phyloP scores from a whole-genome alignment of 1,140 invertebrate genomes.

The Anastrepha obliqua region DNA sequence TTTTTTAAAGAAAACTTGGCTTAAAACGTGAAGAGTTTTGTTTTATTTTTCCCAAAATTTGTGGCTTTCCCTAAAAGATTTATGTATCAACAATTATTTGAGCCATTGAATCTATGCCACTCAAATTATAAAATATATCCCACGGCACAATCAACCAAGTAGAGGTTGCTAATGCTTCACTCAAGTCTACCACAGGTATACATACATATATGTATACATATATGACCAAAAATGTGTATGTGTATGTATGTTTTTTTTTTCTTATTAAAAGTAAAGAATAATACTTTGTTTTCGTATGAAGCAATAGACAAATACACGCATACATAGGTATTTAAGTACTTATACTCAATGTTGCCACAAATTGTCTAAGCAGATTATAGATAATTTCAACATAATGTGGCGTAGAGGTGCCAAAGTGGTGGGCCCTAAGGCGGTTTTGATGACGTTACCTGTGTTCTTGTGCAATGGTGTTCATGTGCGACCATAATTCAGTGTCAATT shows the following conservation, averaged over 20 bases:
- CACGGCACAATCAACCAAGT: slow-evolving; percentile 24
- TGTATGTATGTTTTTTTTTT: background rate
- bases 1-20: no score
- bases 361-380: background rate
- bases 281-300: background rate
- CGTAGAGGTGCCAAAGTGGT: background rate
- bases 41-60: no score
- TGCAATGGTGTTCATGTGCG: background rate
- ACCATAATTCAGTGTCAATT: background rate
- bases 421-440: background rate
- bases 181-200: no score
- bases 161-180: background rate
- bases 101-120: no score
- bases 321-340: no score
- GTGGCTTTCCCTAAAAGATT: no score
- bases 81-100: no score
- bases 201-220: no score
- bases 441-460: background rate
- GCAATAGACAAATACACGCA: no score
- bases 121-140: background rate
- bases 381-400: background rate
- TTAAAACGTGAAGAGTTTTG: no score
- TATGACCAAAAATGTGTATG: background rate
- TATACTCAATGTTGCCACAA: slow-evolving; percentile 20
- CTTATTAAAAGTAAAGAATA: slow-evolving; percentile 2